These are phyloP conservation scores for Holothuria glaberrima DNA, from an alignment of 35 echinoderm and acorn worm genomes.

Conservation along the genomic window DNA sequence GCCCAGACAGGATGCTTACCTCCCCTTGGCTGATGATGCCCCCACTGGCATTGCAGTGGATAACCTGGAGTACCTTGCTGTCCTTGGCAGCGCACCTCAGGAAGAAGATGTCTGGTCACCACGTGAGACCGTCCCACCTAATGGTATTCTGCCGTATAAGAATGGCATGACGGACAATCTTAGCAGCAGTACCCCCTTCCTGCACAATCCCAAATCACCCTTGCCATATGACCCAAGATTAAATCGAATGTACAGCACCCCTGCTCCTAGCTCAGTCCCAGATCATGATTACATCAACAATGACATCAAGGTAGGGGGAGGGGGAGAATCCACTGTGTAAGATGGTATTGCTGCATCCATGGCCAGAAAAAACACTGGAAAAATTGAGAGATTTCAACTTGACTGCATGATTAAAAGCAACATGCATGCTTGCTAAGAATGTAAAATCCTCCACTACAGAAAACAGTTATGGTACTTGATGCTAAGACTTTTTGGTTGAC, in stretches of 20 bases:
- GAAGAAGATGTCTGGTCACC: slow-evolving; percentile 51
- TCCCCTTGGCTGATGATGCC: slow-evolving; percentile 64
- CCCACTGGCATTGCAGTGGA: slow-evolving; percentile 64
- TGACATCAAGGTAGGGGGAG: slow-evolving; percentile 46
- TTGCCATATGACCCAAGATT: slow-evolving; percentile 5
- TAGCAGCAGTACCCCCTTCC: slow-evolving; percentile 60
- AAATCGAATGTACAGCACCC: slow-evolving; percentile 40
- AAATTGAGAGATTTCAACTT: too few species aligned
- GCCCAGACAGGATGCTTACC: slow-evolving; percentile 60
- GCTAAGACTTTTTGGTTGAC: too few species aligned
- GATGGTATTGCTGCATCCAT: too few species aligned
- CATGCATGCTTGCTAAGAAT: too few species aligned
- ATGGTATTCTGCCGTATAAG: slow-evolving; percentile 12
- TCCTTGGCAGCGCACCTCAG: slow-evolving; percentile 30
- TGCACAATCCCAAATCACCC: slow-evolving; percentile 51
- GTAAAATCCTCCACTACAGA: too few species aligned
- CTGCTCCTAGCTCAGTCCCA: slow-evolving; percentile 4
- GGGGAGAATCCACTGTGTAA: slow-evolving; percentile 78
- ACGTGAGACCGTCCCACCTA: neutral
- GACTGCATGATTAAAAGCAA: too few species aligned
- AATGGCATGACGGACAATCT: slow-evolving; percentile 13
- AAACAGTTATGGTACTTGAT: too few species aligned
- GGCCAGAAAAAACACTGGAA: too few species aligned
- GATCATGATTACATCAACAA: slow-evolving; percentile 83
- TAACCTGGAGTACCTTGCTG: slow-evolving; percentile 91